phyloP scores from a whole-genome alignment of 1,140 invertebrate genomes.

The Homarus americanus region DNA sequence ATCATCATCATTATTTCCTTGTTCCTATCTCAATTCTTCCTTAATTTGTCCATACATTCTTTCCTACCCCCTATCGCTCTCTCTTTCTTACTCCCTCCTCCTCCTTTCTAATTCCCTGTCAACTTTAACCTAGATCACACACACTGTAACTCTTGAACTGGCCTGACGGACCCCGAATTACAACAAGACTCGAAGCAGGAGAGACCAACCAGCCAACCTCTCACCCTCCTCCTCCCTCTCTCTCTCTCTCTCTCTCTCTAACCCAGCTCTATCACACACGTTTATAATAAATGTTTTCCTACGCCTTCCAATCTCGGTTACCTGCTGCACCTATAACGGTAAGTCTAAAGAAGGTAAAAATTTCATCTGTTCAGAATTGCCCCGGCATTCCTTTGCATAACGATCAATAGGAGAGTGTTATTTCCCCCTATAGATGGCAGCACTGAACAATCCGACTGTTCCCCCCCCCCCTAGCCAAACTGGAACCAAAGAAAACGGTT shows the following conservation, averaged over 20 bases:
- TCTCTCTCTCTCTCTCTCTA: background rate
- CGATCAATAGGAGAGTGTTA: constrained; percentile 49
- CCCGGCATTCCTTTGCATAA: constrained; percentile 54
- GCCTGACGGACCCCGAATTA: too few species aligned
- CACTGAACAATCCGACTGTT: constrained; percentile 24
- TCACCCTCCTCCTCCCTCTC: background rate
- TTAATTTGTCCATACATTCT: too few species aligned
- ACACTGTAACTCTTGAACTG: constrained; percentile 6
- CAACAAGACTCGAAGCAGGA: background rate
- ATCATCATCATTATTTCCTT: too few species aligned
- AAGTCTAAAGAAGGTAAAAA: constrained; percentile 9
- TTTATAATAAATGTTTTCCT: background rate
- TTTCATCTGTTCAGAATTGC: constrained; percentile 40
- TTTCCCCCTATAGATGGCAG: constrained; percentile 51
- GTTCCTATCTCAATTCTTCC: too few species aligned
- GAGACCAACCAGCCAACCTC: too few species aligned
- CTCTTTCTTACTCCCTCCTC: constrained; percentile 39
- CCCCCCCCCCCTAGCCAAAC: background rate
- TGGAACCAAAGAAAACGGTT: constrained; percentile 25
- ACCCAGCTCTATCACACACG: background rate
- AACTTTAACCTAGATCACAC: constrained; percentile 47
- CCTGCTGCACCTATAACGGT: background rate
- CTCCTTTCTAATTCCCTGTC: constrained; percentile 50
- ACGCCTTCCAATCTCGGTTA: background rate
- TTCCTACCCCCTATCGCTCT: background rate